phyloP scores from a whole-genome alignment of 2,113 vertebrate species.

The Callopanchax toddi region DNA sequence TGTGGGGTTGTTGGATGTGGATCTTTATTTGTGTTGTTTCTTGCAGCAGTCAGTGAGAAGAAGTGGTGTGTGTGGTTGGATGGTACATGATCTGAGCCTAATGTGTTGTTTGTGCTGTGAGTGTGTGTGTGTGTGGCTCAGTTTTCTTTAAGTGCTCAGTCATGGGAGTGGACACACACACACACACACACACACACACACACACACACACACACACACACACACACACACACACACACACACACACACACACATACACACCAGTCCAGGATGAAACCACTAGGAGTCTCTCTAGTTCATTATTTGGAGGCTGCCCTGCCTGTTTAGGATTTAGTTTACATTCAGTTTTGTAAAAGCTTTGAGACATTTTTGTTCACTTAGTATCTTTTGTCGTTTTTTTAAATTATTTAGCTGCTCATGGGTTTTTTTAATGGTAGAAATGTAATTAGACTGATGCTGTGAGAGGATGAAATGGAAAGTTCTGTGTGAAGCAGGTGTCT shows the following conservation, averaged over 20 bases:
- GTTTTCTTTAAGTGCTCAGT: slow-evolving; percentile 46
- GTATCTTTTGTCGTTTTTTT: background rate
- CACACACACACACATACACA: slow-evolving; percentile 16
- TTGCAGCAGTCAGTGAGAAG: background rate
- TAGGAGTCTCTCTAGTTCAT: slow-evolving; percentile 49
- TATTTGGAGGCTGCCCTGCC: background rate
- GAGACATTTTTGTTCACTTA: background rate
- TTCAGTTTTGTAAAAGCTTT: too few relatives aligned
- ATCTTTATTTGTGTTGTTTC: background rate
- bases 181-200: too few relatives aligned
- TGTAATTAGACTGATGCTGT: background rate
- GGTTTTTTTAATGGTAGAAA: background rate
- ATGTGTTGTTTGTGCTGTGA: slow-evolving; percentile 20
- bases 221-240: too few relatives aligned
- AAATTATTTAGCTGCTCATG: background rate
- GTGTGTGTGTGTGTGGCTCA: slow-evolving; percentile 27
- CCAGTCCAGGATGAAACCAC: slow-evolving; percentile 33
- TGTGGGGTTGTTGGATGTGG: background rate
- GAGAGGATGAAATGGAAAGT: background rate
- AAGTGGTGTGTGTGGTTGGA: slow-evolving; percentile 12
- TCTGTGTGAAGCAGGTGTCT: background rate
- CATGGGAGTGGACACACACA: slow-evolving; percentile 30
- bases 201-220: too few relatives aligned
- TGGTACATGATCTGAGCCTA: slow-evolving; percentile 27
- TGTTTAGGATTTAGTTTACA: too few relatives aligned